Evolutionary conservation across 2,113 vertebrate genomes (phyloP).

Genomic region (Pseudorectes ferrugineus): DNA sequence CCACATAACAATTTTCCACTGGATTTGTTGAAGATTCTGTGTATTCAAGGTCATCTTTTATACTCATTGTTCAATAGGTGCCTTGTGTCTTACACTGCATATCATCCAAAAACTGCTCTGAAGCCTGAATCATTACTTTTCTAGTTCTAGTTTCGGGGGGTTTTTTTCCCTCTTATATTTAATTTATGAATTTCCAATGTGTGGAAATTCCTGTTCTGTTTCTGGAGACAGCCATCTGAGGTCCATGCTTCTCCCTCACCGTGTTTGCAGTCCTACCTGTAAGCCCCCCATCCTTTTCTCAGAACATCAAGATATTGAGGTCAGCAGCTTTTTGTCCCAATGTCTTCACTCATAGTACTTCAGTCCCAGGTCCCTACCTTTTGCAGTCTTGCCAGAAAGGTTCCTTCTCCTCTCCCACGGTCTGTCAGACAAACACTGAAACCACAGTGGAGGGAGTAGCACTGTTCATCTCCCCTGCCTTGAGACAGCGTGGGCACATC

Average conservation of each 20-base stretch:
- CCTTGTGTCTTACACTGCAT: background rate
- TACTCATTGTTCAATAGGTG: background rate
- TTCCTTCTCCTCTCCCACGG: background rate
- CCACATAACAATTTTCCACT: background rate
- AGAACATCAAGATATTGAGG: background rate
- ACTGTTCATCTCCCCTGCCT: background rate
- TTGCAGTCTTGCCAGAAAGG: background rate
- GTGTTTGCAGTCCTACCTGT: background rate
- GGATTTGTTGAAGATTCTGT: background rate
- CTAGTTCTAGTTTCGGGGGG: background rate
- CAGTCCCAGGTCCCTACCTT: background rate
- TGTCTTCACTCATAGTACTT: background rate
- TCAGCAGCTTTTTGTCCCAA: background rate
- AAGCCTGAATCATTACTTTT: background rate
- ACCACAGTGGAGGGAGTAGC: background rate
- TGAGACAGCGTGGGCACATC: accelerated
- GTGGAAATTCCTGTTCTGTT: background rate
- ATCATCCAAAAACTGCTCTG: background rate
- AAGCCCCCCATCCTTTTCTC: background rate
- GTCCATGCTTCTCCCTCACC: background rate
- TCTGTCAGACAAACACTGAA: background rate
- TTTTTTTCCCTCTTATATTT: accelerated
- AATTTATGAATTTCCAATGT: background rate
- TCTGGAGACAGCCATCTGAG: background rate
- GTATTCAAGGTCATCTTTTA: background rate